Base-by-base conservation (phyloP, 2,797 vertebrate genomes). In the Sternotherus odoratus region DNA sequence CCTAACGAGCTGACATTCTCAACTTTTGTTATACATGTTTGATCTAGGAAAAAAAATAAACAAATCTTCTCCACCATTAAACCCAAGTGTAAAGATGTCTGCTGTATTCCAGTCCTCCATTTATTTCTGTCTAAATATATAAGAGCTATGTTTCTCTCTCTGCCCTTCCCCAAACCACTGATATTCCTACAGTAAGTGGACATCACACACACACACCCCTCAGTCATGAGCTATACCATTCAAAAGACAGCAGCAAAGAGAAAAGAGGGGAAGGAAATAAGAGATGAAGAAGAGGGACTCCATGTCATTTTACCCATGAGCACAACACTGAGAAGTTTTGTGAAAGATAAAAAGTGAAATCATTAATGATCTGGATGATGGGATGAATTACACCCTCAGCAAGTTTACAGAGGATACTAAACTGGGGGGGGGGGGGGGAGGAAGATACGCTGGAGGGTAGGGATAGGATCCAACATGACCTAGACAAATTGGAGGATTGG, bases 91-190 rank as follows among this genome's bases (percentile, higher is more conserved):
- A 66, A 66, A 66, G 19, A 66, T 19, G 33, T 36, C 17, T 66
- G 33, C 33, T 66, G 60, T 36, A n/a, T 33, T 66, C 33, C 33
- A 63, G 60, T 66, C 8, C 17, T 66, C 33, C 33, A 36, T 66
- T 66, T n/a, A 66, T n/a, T 66, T n/a, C 60, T n/a, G 60, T 66
- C 60, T n/a, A 66, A 66, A 66, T 36, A 66, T 17, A 66, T 66
- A 17, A n/a, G 36, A 66, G 16, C 8, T 8, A 48, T 77, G 23
- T 84, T 96, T 95, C 91, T 88, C 96, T 87, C 88, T 94, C 92
- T 81, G 28, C 95, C 78, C 92, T 91, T 93, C 60, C 93, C 95
- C 95, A 96, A 96, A 96, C 94, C 90, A 96, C 60, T 66, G 9
- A 11, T 57, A 57, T 28, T 28, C 56, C 24, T 57, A 57, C 33